A percentile compares a stretch with the other conserved stretches of the same genome.
phyloP scores from a whole-genome alignment of 2,797 vertebrate species.

The Micropoecilia bifurca region DNA sequence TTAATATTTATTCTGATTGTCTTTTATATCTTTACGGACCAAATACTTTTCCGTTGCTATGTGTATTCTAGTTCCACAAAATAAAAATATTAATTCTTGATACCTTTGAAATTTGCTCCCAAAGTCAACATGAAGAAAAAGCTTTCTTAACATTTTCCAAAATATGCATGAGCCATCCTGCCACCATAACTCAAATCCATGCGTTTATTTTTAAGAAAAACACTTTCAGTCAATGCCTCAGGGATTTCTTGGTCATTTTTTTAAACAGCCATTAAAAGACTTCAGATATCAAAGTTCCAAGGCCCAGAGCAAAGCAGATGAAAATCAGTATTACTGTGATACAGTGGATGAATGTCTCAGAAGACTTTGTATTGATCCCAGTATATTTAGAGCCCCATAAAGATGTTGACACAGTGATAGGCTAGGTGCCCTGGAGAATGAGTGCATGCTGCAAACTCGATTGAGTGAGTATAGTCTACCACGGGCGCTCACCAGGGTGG shows the following conservation, averaged over 20 bases:
- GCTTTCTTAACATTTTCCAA: neutral
- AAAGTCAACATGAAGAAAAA: neutral
- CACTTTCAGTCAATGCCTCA: too few species aligned
- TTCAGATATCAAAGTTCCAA: slow-evolving; percentile 35
- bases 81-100: neutral
- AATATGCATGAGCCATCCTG: neutral
- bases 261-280: slow-evolving; percentile 16
- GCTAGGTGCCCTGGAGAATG: slow-evolving; percentile 62
- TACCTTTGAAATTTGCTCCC: neutral
- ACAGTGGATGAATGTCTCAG: slow-evolving; percentile 69
- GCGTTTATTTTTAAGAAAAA: neutral
- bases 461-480: slow-evolving; percentile 51
- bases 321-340: slow-evolving; percentile 67
- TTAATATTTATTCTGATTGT: neutral
- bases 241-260: neutral
- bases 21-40: neutral
- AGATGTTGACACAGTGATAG: slow-evolving; percentile 77
- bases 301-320: slow-evolving; percentile 37
- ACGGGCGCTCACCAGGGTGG: slow-evolving; percentile 53
- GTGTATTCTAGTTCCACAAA: neutral
- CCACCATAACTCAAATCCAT: neutral
- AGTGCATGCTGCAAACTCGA: slow-evolving; percentile 42
- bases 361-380: slow-evolving; percentile 70
- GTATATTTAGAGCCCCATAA: slow-evolving; percentile 77
- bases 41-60: neutral